These are phyloP conservation scores for Ischnura elegans DNA, from an alignment of 2,888 invertebrate genomes.

Conservation along the genomic window DNA sequence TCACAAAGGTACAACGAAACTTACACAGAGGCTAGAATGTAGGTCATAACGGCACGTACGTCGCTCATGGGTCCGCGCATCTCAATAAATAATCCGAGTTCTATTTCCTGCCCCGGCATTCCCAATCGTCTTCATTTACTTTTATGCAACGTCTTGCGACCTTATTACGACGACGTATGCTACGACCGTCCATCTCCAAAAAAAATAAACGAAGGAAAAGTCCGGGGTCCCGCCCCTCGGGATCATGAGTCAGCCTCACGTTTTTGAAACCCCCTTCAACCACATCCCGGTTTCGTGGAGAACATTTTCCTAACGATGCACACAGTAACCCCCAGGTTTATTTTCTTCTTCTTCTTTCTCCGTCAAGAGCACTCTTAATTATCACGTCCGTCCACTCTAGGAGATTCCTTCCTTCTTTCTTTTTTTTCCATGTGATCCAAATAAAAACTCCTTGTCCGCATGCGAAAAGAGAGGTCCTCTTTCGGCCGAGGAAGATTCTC, in stretches of 20 bases:
- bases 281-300: not conserved
- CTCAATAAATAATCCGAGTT: not conserved
- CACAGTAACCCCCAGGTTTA: not conserved
- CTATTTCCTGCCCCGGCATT: not conserved
- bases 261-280: not conserved
- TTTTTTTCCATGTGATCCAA: not conserved
- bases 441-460: not conserved
- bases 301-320: constrained; percentile 3
- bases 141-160: not conserved
- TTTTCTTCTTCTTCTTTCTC: not conserved
- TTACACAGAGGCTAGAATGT: not conserved
- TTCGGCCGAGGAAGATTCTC: not conserved
- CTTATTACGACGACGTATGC: not conserved
- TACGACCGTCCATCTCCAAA: not conserved
- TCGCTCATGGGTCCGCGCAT: not conserved
- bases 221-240: not conserved
- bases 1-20: not conserved
- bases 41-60: not conserved
- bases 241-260: not conserved
- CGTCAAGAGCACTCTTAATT: constrained; percentile 3
- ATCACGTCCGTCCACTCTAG: not conserved
- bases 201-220: not conserved
- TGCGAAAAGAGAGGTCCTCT: too few species aligned
- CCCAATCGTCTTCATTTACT: constrained; percentile 8
- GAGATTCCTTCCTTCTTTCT: not conserved